Evolutionary conservation across 2,113 vertebrate species (phyloP).

Genomic region (Oryzias curvinotus): DNA sequence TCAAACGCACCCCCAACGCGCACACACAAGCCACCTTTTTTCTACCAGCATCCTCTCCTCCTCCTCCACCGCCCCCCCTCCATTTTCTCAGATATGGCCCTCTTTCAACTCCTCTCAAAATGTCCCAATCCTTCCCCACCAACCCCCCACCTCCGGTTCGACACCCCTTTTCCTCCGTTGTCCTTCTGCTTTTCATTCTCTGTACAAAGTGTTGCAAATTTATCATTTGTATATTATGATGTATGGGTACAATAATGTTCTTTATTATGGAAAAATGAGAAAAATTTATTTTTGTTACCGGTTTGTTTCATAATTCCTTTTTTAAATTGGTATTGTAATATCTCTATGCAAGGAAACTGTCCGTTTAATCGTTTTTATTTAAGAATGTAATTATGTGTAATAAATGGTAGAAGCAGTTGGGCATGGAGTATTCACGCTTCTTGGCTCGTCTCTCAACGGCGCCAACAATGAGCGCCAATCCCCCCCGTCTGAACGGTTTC

Average conservation of each 20-base stretch:
- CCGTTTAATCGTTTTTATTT: slow-evolving; percentile 99
- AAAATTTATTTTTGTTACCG: slow-evolving; percentile 99
- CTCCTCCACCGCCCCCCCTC: slow-evolving; percentile 1
- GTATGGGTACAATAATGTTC: slow-evolving; percentile 98
- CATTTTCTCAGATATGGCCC: slow-evolving; percentile 49
- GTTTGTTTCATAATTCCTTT: slow-evolving; percentile 99
- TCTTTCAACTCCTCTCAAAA: slow-evolving; percentile 39
- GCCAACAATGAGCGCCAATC: slow-evolving; percentile 50
- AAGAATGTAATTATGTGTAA: slow-evolving; percentile 99
- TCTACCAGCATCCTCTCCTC: slow-evolving; percentile 61
- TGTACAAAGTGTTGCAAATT: slow-evolving; percentile 94
- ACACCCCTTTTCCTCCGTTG: slow-evolving; percentile 75
- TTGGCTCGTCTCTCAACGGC: slow-evolving; percentile 53
- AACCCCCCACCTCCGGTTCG: neutral
- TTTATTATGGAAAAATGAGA: slow-evolving; percentile 95
- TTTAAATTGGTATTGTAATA: slow-evolving; percentile 99
- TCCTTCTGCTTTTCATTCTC: slow-evolving; percentile 85
- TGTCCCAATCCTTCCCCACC: neutral
- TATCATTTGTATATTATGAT: slow-evolving; percentile 99
- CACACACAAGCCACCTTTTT: slow-evolving; percentile 26
- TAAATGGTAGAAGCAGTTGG: slow-evolving; percentile 99
- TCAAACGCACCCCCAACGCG: slow-evolving; percentile 37
- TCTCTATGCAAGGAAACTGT: slow-evolving; percentile 99
- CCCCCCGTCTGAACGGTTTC: slow-evolving; percentile 22
- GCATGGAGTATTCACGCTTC: slow-evolving; percentile 69